These are phyloP conservation scores for Seriola aureovittata DNA, from an alignment of 2,113 vertebrate species.

Conservation along the genomic window DNA sequence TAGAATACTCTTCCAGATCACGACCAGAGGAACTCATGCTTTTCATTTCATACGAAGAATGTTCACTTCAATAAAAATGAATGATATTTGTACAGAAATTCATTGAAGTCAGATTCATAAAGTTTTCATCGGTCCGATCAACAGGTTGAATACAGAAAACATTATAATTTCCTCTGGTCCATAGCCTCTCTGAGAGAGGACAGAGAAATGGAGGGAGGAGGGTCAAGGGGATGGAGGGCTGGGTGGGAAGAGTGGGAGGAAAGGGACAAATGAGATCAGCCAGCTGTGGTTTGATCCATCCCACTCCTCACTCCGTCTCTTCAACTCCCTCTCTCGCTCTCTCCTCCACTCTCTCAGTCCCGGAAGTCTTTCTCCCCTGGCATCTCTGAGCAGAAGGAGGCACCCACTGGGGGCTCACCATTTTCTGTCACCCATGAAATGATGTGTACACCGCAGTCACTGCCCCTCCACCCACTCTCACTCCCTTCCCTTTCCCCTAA, in stretches of 20 bases:
- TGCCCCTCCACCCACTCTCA: constrained; percentile 4
- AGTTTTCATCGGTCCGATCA: constrained; percentile 27
- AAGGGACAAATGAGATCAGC: constrained; percentile 75
- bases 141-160: constrained; percentile 30
- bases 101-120: not conserved
- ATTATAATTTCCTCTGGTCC: constrained; percentile 4
- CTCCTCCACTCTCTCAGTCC: constrained; percentile 50
- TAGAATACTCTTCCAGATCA: not conserved
- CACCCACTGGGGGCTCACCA: constrained; percentile 62
- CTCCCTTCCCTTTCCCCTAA: constrained; percentile 17
- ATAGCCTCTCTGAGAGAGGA: constrained; percentile 35
- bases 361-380: constrained; percentile 50
- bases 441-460: constrained; percentile 58
- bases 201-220: constrained; percentile 31
- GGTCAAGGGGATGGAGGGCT: constrained; percentile 46
- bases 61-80: not conserved
- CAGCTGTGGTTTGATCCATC: constrained; percentile 80
- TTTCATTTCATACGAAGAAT: not conserved
- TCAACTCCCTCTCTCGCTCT: constrained; percentile 25
- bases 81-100: not conserved
- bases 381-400: constrained; percentile 68
- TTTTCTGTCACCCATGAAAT: constrained; percentile 80
- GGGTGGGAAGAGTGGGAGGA: constrained; percentile 64
- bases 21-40: not conserved
- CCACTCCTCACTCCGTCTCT: constrained; percentile 43